These are phyloP conservation scores for Drosophila kambysellisi DNA, from an alignment of 2,888 invertebrate genomes.

Conservation along the genomic window DNA sequence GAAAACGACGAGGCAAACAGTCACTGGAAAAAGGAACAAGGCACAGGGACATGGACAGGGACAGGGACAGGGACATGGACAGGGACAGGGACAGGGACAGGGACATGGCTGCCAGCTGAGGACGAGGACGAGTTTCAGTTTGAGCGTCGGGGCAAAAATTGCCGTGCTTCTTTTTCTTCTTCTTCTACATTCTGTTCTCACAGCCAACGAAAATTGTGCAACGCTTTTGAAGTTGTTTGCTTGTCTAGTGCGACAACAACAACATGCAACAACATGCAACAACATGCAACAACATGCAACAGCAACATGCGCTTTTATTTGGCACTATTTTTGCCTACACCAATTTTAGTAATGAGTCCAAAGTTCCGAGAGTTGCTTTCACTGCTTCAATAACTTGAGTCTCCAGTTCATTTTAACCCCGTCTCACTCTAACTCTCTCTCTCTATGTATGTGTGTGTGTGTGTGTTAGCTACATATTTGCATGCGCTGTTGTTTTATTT, in stretches of 20 bases:
- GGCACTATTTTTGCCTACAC: conserved; percentile 39
- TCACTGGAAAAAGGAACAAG: conserved; percentile 30
- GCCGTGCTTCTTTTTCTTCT: conserved; percentile 8
- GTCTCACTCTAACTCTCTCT: neutral
- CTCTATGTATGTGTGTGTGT: neutral
- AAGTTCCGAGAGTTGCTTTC: conserved; percentile 11
- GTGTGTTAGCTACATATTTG: conserved; percentile 2
- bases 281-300: conserved; percentile 1
- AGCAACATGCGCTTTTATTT: conserved; percentile 19
- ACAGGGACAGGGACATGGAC: conserved; percentile 5
- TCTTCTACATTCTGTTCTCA: conserved; percentile 33
- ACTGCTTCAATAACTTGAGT: conserved; percentile 21
- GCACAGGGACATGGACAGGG: conserved; percentile 1
- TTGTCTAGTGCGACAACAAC: conserved; percentile 43
- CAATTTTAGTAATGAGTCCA: conserved; percentile 48
- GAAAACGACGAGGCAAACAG: conserved; percentile 47
- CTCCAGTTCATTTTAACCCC: conserved; percentile 33
- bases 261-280: conserved; percentile 7
- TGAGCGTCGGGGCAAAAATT: conserved; percentile 24
- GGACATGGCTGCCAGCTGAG: conserved; percentile 35
- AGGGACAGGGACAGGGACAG: conserved; percentile 21
- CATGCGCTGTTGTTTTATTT: conserved; percentile 18
- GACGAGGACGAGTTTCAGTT: conserved; percentile 35
- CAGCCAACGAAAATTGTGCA: conserved; percentile 68
- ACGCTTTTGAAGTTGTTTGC: conserved; percentile 66